Evolutionary conservation across 2,113 vertebrate genomes (phyloP).

Genomic region (Erythrocebus patas): DNA sequence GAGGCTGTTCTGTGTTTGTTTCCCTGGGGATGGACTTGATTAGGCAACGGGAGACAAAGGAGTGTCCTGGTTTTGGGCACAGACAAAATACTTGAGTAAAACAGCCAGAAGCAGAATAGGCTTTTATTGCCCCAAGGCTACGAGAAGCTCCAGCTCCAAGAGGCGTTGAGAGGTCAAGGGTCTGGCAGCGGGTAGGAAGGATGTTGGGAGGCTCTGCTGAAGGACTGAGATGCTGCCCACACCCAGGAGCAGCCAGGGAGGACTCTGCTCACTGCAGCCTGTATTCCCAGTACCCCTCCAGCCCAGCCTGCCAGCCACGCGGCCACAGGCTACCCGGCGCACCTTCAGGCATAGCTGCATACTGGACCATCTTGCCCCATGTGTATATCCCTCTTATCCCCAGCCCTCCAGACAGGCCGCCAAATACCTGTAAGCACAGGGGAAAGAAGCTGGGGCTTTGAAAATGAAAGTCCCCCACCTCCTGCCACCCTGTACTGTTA

Average conservation of each 20-base stretch:
- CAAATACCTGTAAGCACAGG: neutral
- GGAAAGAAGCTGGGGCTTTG: neutral
- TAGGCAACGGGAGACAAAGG: neutral
- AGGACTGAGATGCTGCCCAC: neutral
- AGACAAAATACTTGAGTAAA: neutral
- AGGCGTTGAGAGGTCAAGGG: neutral
- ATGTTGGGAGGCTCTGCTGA: neutral
- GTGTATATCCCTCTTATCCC: neutral
- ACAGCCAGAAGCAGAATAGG: neutral
- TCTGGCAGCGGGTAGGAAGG: neutral
- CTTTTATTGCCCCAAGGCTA: neutral
- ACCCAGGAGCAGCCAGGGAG: neutral
- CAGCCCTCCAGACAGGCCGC: neutral
- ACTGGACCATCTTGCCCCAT: neutral
- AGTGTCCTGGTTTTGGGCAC: neutral
- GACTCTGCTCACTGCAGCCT: neutral
- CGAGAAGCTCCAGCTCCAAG: neutral
- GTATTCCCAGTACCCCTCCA: neutral
- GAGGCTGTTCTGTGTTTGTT: neutral
- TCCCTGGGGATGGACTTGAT: neutral
- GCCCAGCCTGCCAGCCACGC: rapidly evolving
- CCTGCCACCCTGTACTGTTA: neutral
- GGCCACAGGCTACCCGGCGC: rapidly evolving
- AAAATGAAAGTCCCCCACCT: neutral
- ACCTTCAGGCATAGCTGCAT: neutral